Percentiles rank a stretch among this genome's conserved stretches.
phyloP scores from a whole-genome alignment of 2,113 vertebrate species.

The Chascanopsetta lugubris region DNA sequence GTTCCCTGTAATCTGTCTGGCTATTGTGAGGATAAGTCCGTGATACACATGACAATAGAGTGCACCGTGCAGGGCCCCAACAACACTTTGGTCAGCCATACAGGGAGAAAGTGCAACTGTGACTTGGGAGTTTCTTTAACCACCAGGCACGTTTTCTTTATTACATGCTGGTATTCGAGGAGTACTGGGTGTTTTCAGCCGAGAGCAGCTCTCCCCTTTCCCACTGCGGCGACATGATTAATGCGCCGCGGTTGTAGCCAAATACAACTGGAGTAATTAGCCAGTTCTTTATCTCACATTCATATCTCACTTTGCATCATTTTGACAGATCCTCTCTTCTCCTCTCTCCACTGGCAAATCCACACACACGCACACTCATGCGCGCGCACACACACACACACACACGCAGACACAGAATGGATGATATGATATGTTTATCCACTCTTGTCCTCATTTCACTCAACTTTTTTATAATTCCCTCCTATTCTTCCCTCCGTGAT shows the following conservation, averaged over 20 bases:
- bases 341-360: neutral
- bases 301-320: conserved; percentile 45
- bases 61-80: conserved; percentile 14
- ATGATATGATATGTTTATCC: conserved; percentile 39
- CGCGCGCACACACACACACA: no score
- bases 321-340: conserved; percentile 51
- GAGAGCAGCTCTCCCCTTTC: neutral
- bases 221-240: conserved; percentile 19
- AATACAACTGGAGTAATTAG: conserved; percentile 57
- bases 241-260: conserved; percentile 28
- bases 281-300: conserved; percentile 48
- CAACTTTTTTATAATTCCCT: conserved; percentile 47
- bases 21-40: conserved; percentile 56
- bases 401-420: conserved; percentile 10
- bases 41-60: conserved; percentile 49
- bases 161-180: no score
- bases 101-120: conserved; percentile 16
- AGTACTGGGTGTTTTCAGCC: neutral
- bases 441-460: conserved; percentile 50
- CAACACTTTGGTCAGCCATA: conserved; percentile 27
- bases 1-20: conserved; percentile 56
- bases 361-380: conserved; percentile 5
- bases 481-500: conserved; percentile 20
- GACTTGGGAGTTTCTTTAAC: conserved; percentile 1
- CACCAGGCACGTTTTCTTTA: no score